Evolutionary conservation across 2,797 vertebrate genomes (phyloP), one percentile per base, ranked within the genome.

Genomic region (Australoheros facetus): DNA sequence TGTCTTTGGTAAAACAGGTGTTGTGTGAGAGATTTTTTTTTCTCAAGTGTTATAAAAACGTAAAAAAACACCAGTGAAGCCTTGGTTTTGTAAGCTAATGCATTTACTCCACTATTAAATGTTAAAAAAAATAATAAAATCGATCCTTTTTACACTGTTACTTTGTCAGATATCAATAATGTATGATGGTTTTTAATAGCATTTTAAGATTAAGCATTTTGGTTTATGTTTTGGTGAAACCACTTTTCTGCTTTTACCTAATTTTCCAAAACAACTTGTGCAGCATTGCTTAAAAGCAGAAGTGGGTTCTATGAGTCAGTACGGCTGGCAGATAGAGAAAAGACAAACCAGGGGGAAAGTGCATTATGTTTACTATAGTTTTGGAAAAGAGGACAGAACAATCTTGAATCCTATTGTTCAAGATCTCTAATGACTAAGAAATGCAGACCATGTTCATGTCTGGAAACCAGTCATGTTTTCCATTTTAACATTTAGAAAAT

Each of bases 201-300:
- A 34, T 34, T 34, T 37, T 71, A 53, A 64, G 54, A 70, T 71
- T 16, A 66, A 80, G 42, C 23, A 51, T 53, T 74, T 21, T 60
- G 8, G 80, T 79, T 53, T 64, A 16, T 80, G 19, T 56, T 51
- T 70, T 13, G 30, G 2, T 19, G 34, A 71, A 53, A 26, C 32
- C 54, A 19, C 11, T 59, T 76, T 58, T 13, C 13, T 17, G 14
- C 55, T 39, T 73, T 64, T 32, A 73, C 64, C 73, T 55, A 26
- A 21, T 77, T 79, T 85, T 30, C 59, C 39, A 71, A 30, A 75
- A 37, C n/a, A 75, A 69, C 71, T 45, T 75, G 48, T 28, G 55
- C 1, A 60, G 62, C 17, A 69, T 28, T 42, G 34, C 26, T 21
- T 14, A 48, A 21, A 59, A 54, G 5, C 12, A 48, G 39, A 48